Conservation (phyloP, 2,113 vertebrate genomes). For the Coryphaenoides rupestris region DNA sequence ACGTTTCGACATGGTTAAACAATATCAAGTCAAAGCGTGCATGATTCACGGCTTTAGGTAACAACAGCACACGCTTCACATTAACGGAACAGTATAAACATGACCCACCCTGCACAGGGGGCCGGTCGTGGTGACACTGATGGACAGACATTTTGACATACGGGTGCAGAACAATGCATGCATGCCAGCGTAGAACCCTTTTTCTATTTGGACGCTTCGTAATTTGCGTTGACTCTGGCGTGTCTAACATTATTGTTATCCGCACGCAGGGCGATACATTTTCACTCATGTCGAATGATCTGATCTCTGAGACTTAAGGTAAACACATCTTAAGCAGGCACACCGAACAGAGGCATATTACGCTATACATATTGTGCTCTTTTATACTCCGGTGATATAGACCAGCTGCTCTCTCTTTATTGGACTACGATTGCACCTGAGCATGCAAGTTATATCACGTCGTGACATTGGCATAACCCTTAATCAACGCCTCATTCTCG, state of each 20-base stretch:
- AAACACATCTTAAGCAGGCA: not conserved
- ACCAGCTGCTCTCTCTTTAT: not conserved
- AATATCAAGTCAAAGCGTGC: slow-evolving; percentile 32
- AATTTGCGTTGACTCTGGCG: too few species aligned
- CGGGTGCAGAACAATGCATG: not conserved
- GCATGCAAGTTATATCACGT: not conserved
- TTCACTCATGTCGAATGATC: too few species aligned
- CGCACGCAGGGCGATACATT: too few species aligned
- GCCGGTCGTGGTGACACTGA: too few species aligned
- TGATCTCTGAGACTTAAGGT: not conserved
- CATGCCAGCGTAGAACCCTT: too few species aligned
- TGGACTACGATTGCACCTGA: not conserved
- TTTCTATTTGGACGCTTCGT: too few species aligned
- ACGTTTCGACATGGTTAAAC: slow-evolving; percentile 44
- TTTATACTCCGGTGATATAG: not conserved
- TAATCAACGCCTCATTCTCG: not conserved
- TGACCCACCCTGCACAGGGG: too few species aligned
- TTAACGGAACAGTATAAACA: too few species aligned
- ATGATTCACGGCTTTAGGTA: slow-evolving; percentile 14
- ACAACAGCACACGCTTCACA: too few species aligned
- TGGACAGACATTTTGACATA: slow-evolving; percentile 12
- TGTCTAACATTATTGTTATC: too few species aligned
- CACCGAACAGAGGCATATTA: not conserved
- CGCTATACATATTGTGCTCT: not conserved
- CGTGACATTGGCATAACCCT: not conserved